Percentiles rank a stretch among this genome's conserved stretches.
Evolutionary conservation across 2,113 vertebrate genomes (phyloP).

Genomic region (Diphyllodes magnificus): DNA sequence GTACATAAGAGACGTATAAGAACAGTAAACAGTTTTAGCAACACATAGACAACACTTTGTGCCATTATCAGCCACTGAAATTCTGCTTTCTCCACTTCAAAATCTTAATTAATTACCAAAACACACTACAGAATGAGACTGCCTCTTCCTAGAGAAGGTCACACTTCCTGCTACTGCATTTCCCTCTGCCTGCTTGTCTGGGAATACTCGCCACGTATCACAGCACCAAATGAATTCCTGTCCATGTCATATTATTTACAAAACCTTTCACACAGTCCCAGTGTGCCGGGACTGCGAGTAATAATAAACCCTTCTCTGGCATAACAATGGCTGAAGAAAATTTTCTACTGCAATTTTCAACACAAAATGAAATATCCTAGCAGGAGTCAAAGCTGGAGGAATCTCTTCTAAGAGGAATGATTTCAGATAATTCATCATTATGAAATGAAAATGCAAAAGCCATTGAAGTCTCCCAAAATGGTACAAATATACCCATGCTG

Average conservation of each 20-base stretch:
- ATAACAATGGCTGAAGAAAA: conserved; percentile 47
- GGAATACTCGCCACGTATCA: conserved; percentile 18
- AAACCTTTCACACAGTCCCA: conserved; percentile 10
- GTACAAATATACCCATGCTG: not conserved
- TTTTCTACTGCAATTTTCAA: conserved; percentile 46
- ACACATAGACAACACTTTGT: rapidly evolving
- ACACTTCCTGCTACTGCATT: not conserved
- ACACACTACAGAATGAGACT: not conserved
- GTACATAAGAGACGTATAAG: not conserved
- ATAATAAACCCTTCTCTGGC: conserved; percentile 57
- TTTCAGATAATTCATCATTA: conserved; percentile 54
- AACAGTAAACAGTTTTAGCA: not conserved
- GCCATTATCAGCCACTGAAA: not conserved
- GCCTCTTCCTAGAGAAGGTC: not conserved
- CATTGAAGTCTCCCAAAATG: not conserved
- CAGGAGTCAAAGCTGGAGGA: conserved; percentile 1
- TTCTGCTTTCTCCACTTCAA: not conserved
- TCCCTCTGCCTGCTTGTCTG: not conserved
- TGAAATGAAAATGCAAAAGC: conserved; percentile 40
- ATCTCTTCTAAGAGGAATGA: conserved; percentile 7
- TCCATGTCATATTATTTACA: conserved; percentile 39
- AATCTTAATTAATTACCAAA: conserved; percentile 13
- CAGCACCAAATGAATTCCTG: conserved; percentile 8
- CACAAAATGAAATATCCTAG: conserved; percentile 54
- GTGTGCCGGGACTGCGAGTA: not conserved